Percentiles rank a stretch among this genome's conserved stretches.
phyloP scores from a whole-genome alignment of 2,888 invertebrate species.

The Hybos culiciformis region DNA sequence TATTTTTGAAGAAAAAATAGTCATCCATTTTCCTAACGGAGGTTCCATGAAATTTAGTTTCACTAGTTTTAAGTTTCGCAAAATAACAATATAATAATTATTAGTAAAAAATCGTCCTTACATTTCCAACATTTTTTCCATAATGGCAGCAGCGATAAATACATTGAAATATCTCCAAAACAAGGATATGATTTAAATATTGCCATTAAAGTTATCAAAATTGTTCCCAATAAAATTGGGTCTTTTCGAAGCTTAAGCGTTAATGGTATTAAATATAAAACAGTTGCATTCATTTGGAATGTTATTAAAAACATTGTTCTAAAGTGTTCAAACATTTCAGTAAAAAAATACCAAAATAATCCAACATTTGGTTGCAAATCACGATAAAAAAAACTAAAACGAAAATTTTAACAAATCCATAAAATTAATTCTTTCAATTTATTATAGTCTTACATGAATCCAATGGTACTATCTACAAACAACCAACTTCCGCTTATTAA shows the following conservation, averaged over 20 bases:
- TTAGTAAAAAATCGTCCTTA: slow-evolving; percentile 40
- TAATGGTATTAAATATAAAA: slow-evolving; percentile 82
- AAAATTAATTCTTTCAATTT: not conserved
- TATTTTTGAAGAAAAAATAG: no score
- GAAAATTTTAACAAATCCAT: slow-evolving; percentile 25
- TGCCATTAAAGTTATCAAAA: slow-evolving; percentile 65
- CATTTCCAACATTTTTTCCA: slow-evolving; percentile 81
- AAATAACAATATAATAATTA: no score
- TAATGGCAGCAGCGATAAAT: slow-evolving; percentile 76
- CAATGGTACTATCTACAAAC: slow-evolving; percentile 59
- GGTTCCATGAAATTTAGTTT: no score
- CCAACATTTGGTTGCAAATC: slow-evolving; percentile 96
- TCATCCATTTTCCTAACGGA: no score
- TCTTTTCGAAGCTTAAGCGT: slow-evolving; percentile 64
- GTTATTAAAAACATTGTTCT: slow-evolving; percentile 86
- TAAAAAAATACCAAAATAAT: slow-evolving; percentile 99
- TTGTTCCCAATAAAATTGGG: slow-evolving; percentile 65
- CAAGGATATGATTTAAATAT: slow-evolving; percentile 97
- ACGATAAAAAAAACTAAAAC: slow-evolving; percentile 69
- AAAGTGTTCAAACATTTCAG: slow-evolving; percentile 99
- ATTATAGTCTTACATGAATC: slow-evolving; percentile 55
- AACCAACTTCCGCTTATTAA: slow-evolving; percentile 48
- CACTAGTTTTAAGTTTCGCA: no score
- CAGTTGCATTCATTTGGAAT: slow-evolving; percentile 90
- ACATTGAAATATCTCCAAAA: slow-evolving; percentile 87